phyloP scores from a whole-genome alignment of 2,113 vertebrate genomes.

The Alethe castanea region DNA sequence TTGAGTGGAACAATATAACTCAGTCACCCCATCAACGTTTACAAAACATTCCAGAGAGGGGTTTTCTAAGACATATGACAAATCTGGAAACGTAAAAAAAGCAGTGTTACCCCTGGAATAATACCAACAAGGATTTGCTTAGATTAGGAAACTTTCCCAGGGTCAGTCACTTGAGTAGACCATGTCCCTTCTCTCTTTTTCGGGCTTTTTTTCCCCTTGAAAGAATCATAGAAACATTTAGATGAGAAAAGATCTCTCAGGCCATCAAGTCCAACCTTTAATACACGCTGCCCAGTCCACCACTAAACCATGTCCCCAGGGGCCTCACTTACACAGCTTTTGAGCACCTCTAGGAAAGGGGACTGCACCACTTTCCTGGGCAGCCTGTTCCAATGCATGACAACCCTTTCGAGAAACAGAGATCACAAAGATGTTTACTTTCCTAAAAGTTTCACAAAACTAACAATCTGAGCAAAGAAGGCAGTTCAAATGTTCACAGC shows the following conservation, averaged over 20 bases:
- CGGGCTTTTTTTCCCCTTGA: not conserved
- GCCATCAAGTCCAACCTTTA: not conserved
- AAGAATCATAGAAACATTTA: not conserved
- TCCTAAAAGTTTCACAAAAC: not conserved
- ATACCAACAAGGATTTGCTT: not conserved
- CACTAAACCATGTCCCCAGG: not conserved
- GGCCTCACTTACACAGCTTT: fast-evolving
- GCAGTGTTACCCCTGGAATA: not conserved
- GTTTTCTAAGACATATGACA: not conserved
- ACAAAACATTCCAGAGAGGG: not conserved
- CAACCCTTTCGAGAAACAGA: not conserved
- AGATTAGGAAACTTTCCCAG: not conserved
- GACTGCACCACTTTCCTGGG: not conserved
- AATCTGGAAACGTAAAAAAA: not conserved
- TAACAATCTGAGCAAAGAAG: not conserved
- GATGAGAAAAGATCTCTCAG: not conserved
- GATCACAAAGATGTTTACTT: not conserved
- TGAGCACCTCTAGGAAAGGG: not conserved
- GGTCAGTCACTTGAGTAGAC: not conserved
- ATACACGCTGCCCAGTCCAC: not conserved
- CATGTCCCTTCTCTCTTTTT: not conserved
- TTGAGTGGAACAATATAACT: not conserved
- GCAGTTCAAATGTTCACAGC: not conserved
- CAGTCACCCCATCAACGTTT: not conserved
- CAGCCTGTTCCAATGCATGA: not conserved